Evolutionary conservation across 2,113 vertebrate species (phyloP), one percentile per base, ranked within the genome.

Genomic region (Blennius ocellaris): DNA sequence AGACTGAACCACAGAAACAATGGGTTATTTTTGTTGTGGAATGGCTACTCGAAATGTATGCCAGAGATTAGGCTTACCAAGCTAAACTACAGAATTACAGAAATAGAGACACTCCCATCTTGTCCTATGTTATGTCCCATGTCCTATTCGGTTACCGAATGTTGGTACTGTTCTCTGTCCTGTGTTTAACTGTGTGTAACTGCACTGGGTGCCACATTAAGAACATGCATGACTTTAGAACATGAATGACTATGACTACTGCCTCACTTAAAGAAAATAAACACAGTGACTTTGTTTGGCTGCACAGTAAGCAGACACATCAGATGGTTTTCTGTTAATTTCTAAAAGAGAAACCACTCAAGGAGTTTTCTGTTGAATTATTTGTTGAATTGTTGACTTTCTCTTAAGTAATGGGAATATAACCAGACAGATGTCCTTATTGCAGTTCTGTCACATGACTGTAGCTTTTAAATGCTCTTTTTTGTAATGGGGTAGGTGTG

Each of bases 231-330:
- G 2, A 44, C 38, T 56, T 40, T 10, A 50, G 40, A 38, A 43
- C 38, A 38, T 44, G 38, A 48, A 48, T 6, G 36, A 53, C 54
- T 62, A 48, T 6, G 36, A 53, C 54, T 62, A 61, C 9, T 62
- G 30, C n/a, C 17, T 40, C 8, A 58, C 15, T 58, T 69, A 48
- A 68, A 47, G 10, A 40, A 48, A 50, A 50, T 30, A 30, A 30
- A 41, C 54, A n/a, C 30, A 39, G 12, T 50, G 8, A 64, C 47
- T 40, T 54, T 9, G 16, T 54, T 15, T 73, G 37, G 39, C 58
- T 47, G 15, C 12, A 40, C 21, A 30, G 2, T 30, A 30, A 30
- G 21, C 21, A 30, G 4, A 30, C 4, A 30, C 21, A 30, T 2
- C 53, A 15, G 30, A 8, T 39, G 54, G 2, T 39, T 38, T 39